These are phyloP conservation scores for Ectemnius continuus DNA, from an alignment of 2,888 invertebrate species.

Conservation along the genomic window DNA sequence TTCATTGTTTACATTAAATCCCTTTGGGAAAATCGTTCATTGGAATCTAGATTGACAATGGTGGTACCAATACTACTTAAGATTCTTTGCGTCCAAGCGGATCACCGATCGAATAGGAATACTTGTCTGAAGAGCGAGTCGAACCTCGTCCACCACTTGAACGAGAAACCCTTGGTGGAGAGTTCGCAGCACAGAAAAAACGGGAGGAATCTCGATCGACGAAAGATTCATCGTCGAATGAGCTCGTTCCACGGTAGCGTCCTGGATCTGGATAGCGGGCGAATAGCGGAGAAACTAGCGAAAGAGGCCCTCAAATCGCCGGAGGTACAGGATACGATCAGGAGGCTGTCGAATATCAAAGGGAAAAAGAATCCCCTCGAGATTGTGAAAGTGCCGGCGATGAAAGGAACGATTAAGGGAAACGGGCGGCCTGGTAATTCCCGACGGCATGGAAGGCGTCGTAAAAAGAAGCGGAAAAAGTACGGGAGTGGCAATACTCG, in stretches of 20 bases:
- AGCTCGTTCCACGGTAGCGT: slow-evolving; percentile 2
- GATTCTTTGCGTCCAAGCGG: slow-evolving; percentile 52
- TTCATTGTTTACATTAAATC: no score
- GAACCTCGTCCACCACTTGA: neutral
- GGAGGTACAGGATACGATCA: slow-evolving; percentile 61
- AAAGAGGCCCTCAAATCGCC: slow-evolving; percentile 61
- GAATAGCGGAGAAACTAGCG: slow-evolving; percentile 62
- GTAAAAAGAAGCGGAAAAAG: slow-evolving; percentile 45
- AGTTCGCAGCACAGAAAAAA: neutral
- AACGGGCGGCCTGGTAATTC: neutral
- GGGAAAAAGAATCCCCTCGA: slow-evolving; percentile 3
- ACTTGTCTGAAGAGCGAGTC: neutral
- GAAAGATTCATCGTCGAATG: neutral
- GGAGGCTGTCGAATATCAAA: slow-evolving; percentile 52
- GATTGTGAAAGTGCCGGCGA: neutral
- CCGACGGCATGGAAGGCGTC: slow-evolving; percentile 14
- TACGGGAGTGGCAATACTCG: no score
- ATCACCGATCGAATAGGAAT: neutral
- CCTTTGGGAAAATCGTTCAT: neutral
- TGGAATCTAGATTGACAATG: slow-evolving; percentile 56
- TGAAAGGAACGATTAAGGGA: slow-evolving; percentile 6
- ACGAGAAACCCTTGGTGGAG: neutral
- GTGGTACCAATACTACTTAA: slow-evolving; percentile 60
- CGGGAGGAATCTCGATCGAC: neutral
- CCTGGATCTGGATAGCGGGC: neutral